These are phyloP conservation scores for Cyprinodon tularosa DNA, from an alignment of 2,113 vertebrate genomes.

Conservation along the genomic window DNA sequence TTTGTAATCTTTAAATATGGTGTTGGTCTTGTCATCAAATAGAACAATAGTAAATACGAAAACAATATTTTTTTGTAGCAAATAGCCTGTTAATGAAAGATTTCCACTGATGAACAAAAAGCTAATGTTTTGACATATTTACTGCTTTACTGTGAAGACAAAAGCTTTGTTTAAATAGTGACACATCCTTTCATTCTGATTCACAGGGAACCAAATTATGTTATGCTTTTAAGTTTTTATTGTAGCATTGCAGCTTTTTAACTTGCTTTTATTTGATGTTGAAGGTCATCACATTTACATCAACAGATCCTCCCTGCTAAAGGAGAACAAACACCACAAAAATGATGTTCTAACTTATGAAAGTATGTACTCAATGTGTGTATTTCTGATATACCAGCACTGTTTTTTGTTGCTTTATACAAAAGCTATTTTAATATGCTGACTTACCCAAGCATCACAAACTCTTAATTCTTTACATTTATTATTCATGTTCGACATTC, in stretches of 20 bases:
- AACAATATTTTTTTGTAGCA: neutral
- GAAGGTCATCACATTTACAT: neutral
- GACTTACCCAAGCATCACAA: slow-evolving; percentile 39
- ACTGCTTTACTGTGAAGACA: neutral
- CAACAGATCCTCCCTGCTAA: neutral
- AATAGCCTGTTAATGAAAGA: neutral
- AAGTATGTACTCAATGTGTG: neutral
- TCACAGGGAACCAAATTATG: slow-evolving; percentile 1
- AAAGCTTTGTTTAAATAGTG: slow-evolving; percentile 2
- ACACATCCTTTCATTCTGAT: slow-evolving; percentile 2
- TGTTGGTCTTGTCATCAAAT: neutral
- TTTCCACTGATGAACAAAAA: neutral
- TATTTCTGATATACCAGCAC: slow-evolving; percentile 9
- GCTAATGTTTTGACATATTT: slow-evolving; percentile 21
- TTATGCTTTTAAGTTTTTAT: neutral
- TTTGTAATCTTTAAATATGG: neutral
- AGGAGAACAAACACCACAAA: neutral
- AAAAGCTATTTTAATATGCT: slow-evolving; percentile 38
- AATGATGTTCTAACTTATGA: neutral
- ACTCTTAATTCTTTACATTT: slow-evolving; percentile 53
- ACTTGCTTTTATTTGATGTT: slow-evolving; percentile 8
- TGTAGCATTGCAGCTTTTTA: slow-evolving; percentile 21
- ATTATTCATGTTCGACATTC: slow-evolving; percentile 67
- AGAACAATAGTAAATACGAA: neutral
- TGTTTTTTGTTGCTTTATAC: slow-evolving; percentile 2